Base-by-base conservation (phyloP, 2,113 vertebrate species). In the Rhinolophus ferrumequinum region DNA sequence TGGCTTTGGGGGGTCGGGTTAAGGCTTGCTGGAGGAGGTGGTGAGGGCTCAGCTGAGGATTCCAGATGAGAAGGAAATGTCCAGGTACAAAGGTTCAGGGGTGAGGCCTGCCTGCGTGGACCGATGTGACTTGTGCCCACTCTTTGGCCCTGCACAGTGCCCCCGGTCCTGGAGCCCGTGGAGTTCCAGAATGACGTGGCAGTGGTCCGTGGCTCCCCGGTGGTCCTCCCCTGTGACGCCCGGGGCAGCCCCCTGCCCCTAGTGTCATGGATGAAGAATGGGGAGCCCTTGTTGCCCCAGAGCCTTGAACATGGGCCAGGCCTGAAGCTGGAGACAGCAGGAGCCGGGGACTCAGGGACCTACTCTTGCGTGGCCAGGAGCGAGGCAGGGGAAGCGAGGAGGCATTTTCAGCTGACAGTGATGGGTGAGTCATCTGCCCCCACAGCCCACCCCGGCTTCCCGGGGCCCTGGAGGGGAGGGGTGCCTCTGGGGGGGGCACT, bases 321-420 rank as follows among this genome's bases (percentile, higher is more conserved):
- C 54, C 98, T 99, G 75, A 98, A 94, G 96, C 99, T 99, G 97
- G 98, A 97, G 24, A 97, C 98, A 0, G 99, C 99, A 77, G 97
- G 89, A 0, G 85, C 76, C 0, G 87, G 90, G 0, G 99, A 99
- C 1, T 54, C 98, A 0, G 99, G 99, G 22, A 97, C 99, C 64
- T 99, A 99, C 97, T 99, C 99, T 66, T 99, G 99, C 4, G 97
- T 99, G 95, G 99, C 98, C 6, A 96, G 94, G 50, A 99, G 99
- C n/a, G 98, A 99, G 95, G 99, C 98, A 0, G 99, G 99, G 12
- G 99, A 99, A 97, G 99, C 98, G 77, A 99, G 99, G 62, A 99
- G 99, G 98, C 98, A 98, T 86, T 99, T 99, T 97, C 99, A 97
- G 92, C 99, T 99, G 85, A 98, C 98, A 0, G 99, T 99, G 72